These are phyloP conservation scores for Monodelphis domestica DNA, from an alignment of 2,797 vertebrate genomes.

Conservation along the genomic window DNA sequence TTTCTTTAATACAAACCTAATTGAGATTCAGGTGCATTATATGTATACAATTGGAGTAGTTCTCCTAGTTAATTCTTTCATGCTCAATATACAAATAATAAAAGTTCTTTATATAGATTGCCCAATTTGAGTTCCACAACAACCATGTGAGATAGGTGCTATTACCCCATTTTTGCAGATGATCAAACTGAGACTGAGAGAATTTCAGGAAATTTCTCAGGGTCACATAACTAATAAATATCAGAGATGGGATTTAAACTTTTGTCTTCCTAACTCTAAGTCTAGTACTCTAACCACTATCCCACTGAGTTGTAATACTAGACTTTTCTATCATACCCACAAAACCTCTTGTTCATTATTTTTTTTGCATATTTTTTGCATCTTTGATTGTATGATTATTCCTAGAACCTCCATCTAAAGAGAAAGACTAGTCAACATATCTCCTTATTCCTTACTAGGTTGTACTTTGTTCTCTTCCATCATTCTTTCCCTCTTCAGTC, in stretches of 20 bases:
- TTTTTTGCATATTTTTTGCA: not conserved
- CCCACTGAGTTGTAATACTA: not conserved
- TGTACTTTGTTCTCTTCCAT: not conserved
- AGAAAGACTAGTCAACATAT: not conserved
- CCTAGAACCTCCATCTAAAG: not conserved
- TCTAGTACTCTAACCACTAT: not conserved
- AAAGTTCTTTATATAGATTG: not conserved
- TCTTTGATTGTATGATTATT: not conserved
- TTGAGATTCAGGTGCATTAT: conserved; percentile 80
- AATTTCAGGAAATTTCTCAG: not conserved
- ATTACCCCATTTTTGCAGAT: not conserved
- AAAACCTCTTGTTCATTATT: not conserved
- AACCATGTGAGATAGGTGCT: not conserved
- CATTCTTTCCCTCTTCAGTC: not conserved
- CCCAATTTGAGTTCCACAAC: not conserved
- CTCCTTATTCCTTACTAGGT: not conserved
- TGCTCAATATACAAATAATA: conserved; percentile 65
- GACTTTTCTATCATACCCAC: not conserved
- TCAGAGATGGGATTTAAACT: not conserved
- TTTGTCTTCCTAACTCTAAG: no score
- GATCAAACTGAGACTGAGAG: not conserved
- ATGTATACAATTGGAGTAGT: conserved; percentile 81
- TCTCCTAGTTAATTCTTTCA: conserved; percentile 76
- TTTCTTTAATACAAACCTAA: conserved; percentile 76
- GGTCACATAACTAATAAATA: not conserved